Evolutionary conservation across 2,888 invertebrate genomes (phyloP).

Genomic region (Cryptophagus acutangulus): DNA sequence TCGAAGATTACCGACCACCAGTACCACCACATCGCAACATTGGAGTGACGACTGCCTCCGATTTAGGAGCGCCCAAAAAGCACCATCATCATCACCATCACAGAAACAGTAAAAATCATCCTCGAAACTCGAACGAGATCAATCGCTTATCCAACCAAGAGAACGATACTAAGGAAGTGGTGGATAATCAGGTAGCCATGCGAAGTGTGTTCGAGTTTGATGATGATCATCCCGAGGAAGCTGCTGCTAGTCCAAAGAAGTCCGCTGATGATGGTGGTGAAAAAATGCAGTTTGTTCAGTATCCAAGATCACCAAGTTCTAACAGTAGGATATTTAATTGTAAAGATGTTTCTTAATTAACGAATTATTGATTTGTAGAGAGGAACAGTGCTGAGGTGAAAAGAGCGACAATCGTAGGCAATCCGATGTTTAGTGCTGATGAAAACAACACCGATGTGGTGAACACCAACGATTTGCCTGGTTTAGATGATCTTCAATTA

Average conservation of each 20-base stretch:
- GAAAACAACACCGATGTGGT: conserved; percentile 34
- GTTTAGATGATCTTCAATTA: conserved; percentile 70
- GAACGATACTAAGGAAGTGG: conserved; percentile 16
- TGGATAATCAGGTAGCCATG: conserved; percentile 11
- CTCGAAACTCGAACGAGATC: conserved; percentile 16
- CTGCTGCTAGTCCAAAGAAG: conserved; percentile 17
- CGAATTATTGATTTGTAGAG: conserved; percentile 21
- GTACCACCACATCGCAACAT: conserved; percentile 82
- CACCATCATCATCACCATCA: conserved; percentile 49
- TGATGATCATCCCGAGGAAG: conserved; percentile 46
- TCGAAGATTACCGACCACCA: conserved; percentile 76
- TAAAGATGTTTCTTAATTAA: not conserved
- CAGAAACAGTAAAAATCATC: conserved; percentile 41
- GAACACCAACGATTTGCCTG: conserved; percentile 56
- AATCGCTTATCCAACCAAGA: conserved; percentile 10
- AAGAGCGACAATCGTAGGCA: conserved; percentile 80
- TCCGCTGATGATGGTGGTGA: conserved; percentile 48
- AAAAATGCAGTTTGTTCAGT: conserved; percentile 57
- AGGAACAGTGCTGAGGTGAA: conserved; percentile 63
- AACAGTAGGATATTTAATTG: conserved; percentile 27
- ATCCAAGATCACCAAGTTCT: conserved; percentile 45
- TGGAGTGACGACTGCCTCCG: conserved; percentile 55
- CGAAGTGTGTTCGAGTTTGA: conserved; percentile 53
- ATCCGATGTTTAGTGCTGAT: conserved; percentile 73
- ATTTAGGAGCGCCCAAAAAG: conserved; percentile 35